Conservation (phyloP, 2,797 vertebrate species). For the Diplodus puntazzo region DNA sequence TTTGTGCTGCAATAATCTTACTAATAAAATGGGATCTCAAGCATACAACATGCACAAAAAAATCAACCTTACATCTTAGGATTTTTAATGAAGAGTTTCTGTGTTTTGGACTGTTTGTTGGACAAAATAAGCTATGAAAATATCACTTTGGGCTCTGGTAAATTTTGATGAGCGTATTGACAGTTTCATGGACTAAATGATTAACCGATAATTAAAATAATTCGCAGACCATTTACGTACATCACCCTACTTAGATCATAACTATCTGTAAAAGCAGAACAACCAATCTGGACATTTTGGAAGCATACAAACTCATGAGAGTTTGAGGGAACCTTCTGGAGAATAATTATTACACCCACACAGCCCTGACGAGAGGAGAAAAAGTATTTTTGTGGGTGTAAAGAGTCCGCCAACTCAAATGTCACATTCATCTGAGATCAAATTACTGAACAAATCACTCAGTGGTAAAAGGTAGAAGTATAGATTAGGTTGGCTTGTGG, state of each 20-base stretch:
- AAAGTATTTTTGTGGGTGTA: slow-evolving; percentile 67
- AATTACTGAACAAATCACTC: slow-evolving; percentile 50
- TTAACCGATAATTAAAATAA: no score
- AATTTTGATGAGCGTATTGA: no score
- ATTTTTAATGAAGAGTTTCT: no score
- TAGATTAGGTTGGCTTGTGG: slow-evolving; percentile 42
- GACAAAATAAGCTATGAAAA: no score
- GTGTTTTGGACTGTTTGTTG: no score
- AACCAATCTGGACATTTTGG: slow-evolving; percentile 53
- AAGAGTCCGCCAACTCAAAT: slow-evolving; percentile 64
- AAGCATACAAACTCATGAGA: slow-evolving; percentile 59
- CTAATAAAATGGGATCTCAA: slow-evolving; percentile 20
- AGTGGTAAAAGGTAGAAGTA: slow-evolving; percentile 52
- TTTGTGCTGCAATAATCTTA: slow-evolving; percentile 10
- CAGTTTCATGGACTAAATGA: no score
- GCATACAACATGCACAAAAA: slow-evolving; percentile 14
- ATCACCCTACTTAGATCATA: slow-evolving; percentile 8
- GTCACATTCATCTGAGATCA: slow-evolving; percentile 64
- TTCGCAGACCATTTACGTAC: no score
- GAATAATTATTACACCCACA: slow-evolving; percentile 80
- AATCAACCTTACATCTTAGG: neutral
- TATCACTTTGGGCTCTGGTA: no score
- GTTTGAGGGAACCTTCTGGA: slow-evolving; percentile 70
- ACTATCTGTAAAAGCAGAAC: slow-evolving; percentile 42
- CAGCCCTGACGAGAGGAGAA: slow-evolving; percentile 56